Evolutionary conservation across 2,888 invertebrate species (phyloP).

Genomic region (Nebria brevicollis): DNA sequence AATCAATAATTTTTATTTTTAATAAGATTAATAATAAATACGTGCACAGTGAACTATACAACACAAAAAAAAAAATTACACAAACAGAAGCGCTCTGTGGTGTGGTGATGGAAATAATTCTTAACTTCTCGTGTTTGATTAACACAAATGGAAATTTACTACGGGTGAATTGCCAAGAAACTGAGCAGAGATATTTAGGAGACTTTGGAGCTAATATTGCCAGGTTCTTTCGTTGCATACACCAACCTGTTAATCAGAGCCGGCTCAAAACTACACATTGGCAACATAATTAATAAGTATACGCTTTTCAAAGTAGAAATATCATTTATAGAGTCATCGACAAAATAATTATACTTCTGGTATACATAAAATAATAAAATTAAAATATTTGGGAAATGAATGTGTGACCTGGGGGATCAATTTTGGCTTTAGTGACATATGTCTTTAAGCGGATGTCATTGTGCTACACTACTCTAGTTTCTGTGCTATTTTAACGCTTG

Average conservation of each 20-base stretch:
- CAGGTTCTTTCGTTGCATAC: background rate
- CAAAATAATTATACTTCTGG: no score
- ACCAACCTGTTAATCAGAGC: background rate
- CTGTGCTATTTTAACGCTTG: background rate
- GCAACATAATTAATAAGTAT: background rate
- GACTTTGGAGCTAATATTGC: slow-evolving; percentile 12
- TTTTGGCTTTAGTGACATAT: background rate
- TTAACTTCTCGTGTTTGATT: slow-evolving; percentile 22
- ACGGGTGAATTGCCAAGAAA: slow-evolving; percentile 35
- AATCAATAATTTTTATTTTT: background rate
- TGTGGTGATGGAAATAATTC: slow-evolving; percentile 2
- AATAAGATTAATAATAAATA: background rate
- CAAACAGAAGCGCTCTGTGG: background rate
- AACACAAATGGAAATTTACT: slow-evolving; percentile 42
- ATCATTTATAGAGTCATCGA: background rate
- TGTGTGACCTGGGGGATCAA: background rate
- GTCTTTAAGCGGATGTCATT: background rate
- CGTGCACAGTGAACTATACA: slow-evolving; percentile 1
- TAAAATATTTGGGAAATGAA: background rate
- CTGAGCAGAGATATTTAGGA: slow-evolving; percentile 43
- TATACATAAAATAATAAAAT: no score
- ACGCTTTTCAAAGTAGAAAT: background rate
- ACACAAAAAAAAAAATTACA: background rate
- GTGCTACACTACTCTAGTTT: background rate
- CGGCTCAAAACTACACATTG: background rate